phyloP scores from a whole-genome alignment of 2,113 vertebrate genomes.

The Canis aureus region DNA sequence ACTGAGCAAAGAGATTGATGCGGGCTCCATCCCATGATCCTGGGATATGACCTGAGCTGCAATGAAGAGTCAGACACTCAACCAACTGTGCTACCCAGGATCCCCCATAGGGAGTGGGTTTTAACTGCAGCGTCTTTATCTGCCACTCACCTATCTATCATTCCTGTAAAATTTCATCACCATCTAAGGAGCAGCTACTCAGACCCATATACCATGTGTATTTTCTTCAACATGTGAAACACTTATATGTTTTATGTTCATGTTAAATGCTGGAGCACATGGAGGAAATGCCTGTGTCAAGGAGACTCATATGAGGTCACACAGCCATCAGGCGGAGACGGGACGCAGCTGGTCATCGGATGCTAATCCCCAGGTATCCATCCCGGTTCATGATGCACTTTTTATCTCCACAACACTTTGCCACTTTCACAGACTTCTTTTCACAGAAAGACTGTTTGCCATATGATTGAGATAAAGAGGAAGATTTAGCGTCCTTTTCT shows the following conservation, averaged over 20 bases:
- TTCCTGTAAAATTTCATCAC: no score
- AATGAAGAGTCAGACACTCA: no score
- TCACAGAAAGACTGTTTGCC: neutral
- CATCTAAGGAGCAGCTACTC: neutral
- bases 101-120: neutral
- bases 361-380: neutral
- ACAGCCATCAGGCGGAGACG: neutral
- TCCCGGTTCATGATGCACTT: neutral
- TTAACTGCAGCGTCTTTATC: neutral
- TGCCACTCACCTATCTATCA: no score
- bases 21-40: no score
- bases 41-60: no score
- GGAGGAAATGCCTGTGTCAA: neutral
- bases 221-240: neutral
- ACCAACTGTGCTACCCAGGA: no score
- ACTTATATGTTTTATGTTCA: neutral
- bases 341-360: accelerated
- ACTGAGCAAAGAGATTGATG: no score
- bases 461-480: neutral
- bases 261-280: neutral
- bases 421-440: neutral
- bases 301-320: neutral
- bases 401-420: neutral
- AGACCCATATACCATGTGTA: neutral
- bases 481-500: neutral